Conservation (phyloP, 2,888 invertebrate species). For the Drosophila melanocephala region DNA sequence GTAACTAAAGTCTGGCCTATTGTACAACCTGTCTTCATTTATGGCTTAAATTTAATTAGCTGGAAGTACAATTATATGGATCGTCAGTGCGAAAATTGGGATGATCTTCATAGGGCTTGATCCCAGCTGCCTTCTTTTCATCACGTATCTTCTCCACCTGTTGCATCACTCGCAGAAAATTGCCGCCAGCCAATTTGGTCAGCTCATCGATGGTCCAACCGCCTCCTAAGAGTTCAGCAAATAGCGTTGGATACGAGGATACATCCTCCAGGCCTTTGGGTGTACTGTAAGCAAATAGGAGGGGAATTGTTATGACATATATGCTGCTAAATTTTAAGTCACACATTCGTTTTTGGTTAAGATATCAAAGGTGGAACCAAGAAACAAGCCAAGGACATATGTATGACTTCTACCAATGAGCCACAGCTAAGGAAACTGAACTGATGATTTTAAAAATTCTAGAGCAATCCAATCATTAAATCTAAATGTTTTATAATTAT, state of each 20-base stretch:
- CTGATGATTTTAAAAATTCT: no score
- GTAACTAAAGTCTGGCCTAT: conserved; percentile 26
- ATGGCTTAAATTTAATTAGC: conserved; percentile 83
- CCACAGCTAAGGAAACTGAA: not conserved
- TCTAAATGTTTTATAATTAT: not conserved
- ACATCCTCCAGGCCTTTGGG: conserved; percentile 93
- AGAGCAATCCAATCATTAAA: not conserved
- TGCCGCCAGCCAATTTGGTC: conserved; percentile 91
- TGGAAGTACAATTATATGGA: conserved; percentile 85
- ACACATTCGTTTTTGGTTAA: not conserved
- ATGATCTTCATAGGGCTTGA: conserved; percentile 91
- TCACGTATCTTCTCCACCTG: conserved; percentile 90
- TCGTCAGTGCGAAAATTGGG: conserved; percentile 85
- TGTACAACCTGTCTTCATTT: conserved; percentile 65
- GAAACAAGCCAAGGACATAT: not conserved
- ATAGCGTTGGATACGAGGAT: conserved; percentile 91
- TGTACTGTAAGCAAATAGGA: conserved; percentile 86
- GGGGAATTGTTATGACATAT: not conserved
- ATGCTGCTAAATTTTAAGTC: not conserved
- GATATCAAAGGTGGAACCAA: not conserved
- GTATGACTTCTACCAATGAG: not conserved
- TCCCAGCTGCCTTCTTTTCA: conserved; percentile 89
- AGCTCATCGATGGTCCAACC: conserved; percentile 93
- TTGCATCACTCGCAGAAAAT: conserved; percentile 89
- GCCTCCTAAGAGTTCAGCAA: conserved; percentile 91